phyloP scores from a whole-genome alignment of 2,888 invertebrate species.

The Plagodis pulveraria region DNA sequence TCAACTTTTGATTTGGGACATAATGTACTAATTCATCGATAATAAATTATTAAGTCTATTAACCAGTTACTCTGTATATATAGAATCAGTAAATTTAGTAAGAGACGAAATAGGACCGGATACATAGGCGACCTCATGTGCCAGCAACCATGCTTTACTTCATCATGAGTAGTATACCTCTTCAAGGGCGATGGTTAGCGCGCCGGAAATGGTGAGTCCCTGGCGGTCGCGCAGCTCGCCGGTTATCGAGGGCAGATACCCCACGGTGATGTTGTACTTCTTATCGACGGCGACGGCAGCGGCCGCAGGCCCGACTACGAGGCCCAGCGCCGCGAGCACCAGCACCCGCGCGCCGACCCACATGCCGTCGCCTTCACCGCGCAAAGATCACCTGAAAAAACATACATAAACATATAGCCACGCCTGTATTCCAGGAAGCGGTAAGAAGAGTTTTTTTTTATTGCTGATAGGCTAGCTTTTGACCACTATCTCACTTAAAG shows the following conservation, averaged over 20 bases:
- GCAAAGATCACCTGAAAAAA: constrained; percentile 58
- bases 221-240: constrained; percentile 91
- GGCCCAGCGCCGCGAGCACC: constrained; percentile 86
- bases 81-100: too few relatives aligned
- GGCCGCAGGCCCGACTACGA: constrained; percentile 67
- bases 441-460: too few relatives aligned
- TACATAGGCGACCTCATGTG: too few relatives aligned
- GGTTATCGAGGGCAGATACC: constrained; percentile 93
- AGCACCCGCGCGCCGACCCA: constrained; percentile 87
- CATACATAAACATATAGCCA: neutral
- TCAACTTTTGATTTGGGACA: too few relatives aligned
- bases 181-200: constrained; percentile 94
- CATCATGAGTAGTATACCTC: constrained; percentile 81
- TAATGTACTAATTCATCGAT: too few relatives aligned
- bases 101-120: too few relatives aligned
- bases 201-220: constrained; percentile 95
- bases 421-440: too few relatives aligned
- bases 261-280: constrained; percentile 88
- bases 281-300: constrained; percentile 72
- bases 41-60: too few relatives aligned
- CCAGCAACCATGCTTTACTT: too few relatives aligned
- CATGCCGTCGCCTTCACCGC: constrained; percentile 86
- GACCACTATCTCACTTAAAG: too few relatives aligned
- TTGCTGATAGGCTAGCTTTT: too few relatives aligned
- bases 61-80: too few relatives aligned